These are phyloP conservation scores for Hyles vespertilio DNA, from an alignment of 1,140 invertebrate genomes.

Conservation along the genomic window DNA sequence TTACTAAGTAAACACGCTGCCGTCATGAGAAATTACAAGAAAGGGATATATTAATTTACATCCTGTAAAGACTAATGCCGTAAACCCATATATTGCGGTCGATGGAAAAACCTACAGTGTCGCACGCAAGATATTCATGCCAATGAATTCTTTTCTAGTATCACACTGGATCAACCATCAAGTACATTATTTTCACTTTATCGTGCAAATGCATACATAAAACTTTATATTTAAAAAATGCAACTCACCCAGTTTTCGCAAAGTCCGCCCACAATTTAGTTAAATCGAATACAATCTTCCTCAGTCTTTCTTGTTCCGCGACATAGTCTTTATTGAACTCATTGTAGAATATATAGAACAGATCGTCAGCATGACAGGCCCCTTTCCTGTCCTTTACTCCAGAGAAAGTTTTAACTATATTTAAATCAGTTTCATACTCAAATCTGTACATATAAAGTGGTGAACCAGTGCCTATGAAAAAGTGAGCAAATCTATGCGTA, in stretches of 20 bases:
- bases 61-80: too few relatives aligned
- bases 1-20: too few relatives aligned
- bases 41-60: too few relatives aligned
- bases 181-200: neutral
- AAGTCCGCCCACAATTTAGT: conserved; percentile 84
- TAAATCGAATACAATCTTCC: conserved; percentile 55
- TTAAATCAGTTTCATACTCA: conserved; percentile 59
- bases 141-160: too few relatives aligned
- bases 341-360: conserved; percentile 79
- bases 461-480: conserved; percentile 28
- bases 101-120: too few relatives aligned
- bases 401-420: conserved; percentile 42
- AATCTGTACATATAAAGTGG: conserved; percentile 75
- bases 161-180: too few relatives aligned
- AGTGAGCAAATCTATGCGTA: conserved; percentile 54
- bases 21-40: too few relatives aligned
- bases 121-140: too few relatives aligned
- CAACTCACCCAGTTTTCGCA: conserved; percentile 79
- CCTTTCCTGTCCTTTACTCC: conserved; percentile 55
- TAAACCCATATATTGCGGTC: too few relatives aligned
- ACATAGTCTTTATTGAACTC: conserved; percentile 52
- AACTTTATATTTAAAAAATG: neutral
- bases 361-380: conserved; percentile 79
- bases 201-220: conserved; percentile 9
- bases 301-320: conserved; percentile 43